Evolutionary conservation across 1,140 invertebrate genomes (phyloP), one percentile per base, ranked within the genome.

Genomic region (Dendroctonus ponderosae): DNA sequence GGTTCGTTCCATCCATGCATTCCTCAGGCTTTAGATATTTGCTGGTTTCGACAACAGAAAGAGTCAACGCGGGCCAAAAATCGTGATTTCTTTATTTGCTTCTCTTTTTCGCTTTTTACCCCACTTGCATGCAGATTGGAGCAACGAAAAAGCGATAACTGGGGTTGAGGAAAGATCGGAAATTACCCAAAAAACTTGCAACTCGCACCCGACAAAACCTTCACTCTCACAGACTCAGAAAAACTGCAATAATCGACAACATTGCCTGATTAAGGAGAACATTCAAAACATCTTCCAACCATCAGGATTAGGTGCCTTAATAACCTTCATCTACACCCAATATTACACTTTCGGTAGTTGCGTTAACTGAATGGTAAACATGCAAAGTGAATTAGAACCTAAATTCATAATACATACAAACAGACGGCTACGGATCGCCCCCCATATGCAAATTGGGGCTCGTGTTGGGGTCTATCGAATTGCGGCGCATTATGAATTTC

Each of bases 361-460:
- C 38, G 26, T 62, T 62, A 62, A 62, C 61, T 62, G 39, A 39
- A 62, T 53, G 61, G 50, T 53, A 62, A 62, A 62, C 61, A 62
- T 12, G 61, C 37, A 62, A 62, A 62, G 61, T 62, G 53, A 62
- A 62, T 62, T 62, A 53, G 42, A n/a, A 39, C 41, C 52, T 53
- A 62, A 62, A 62, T 62, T 62, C 61, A 62, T 62, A 62, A 54
- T 14, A 46, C 40, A 62, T 51, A 60, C 58, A 60, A 48, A 60
- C 58, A 49, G 44, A 7, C 7, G 37, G 15, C 43, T 54, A 9
- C 40, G 14, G 44, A 41, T 11, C 39, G 26, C 26, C 26, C 26
- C 26, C 50, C 43, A 26, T 62, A 62, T 62, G 61, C 38, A 62
- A 62, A 62, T 62, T 53, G 15, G 8, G 49, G 9, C 26, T 26